phyloP scores from a whole-genome alignment of 1,140 invertebrate species.

The Eriocheir sinensis region DNA sequence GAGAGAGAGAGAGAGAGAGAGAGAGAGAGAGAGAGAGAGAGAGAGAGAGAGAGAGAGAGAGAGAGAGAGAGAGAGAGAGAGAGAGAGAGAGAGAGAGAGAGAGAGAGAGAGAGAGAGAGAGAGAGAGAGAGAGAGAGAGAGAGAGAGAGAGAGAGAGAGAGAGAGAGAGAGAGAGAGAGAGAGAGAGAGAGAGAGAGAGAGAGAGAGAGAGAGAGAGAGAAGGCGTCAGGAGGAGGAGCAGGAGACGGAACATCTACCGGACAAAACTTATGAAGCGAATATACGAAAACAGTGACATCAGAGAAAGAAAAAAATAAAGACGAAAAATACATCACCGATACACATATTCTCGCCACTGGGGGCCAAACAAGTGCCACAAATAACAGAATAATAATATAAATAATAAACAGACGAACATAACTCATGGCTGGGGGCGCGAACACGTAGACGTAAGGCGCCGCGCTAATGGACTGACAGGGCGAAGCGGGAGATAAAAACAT shows the following conservation, averaged over 20 bases:
- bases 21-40: no score
- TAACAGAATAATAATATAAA: background rate
- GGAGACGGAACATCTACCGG: background rate
- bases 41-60: no score
- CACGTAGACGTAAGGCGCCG: background rate
- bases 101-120: background rate
- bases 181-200: conserved; percentile 22
- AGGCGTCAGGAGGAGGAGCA: background rate
- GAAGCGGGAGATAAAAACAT: background rate
- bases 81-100: no score
- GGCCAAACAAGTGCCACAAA: background rate
- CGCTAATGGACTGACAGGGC: background rate
- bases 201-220: conserved; percentile 22
- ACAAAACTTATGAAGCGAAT: no score
- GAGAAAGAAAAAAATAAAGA: background rate
- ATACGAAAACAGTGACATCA: no score
- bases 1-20: background rate
- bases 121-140: background rate
- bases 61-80: no score
- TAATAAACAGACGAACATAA: background rate
- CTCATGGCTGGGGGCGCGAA: no score
- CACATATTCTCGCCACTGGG: background rate
- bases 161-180: conserved; percentile 22
- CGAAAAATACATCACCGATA: background rate
- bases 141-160: background rate